phyloP scores from a whole-genome alignment of 2,797 vertebrate genomes.

The Catamblyrhynchus diadema region DNA sequence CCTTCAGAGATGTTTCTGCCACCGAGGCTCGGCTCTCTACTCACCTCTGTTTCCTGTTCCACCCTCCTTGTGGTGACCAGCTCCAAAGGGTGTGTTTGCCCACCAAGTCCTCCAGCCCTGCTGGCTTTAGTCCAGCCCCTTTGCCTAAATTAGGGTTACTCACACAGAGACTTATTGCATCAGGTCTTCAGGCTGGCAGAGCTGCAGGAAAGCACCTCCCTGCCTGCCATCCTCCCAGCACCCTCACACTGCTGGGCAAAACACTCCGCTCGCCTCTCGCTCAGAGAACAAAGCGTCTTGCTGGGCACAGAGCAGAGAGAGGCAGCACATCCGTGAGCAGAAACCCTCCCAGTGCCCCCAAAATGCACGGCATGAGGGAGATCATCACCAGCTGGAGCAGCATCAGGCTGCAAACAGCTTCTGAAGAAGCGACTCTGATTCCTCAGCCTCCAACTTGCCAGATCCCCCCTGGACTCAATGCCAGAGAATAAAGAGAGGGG shows the following conservation, averaged over 20 bases:
- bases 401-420: not conserved
- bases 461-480: rapidly evolving
- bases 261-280: rapidly evolving
- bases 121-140: not conserved
- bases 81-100: not conserved
- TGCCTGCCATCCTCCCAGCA: not conserved
- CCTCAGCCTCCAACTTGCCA: not conserved
- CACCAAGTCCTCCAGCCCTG: not conserved
- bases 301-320: not conserved
- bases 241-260: rapidly evolving
- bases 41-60: not conserved
- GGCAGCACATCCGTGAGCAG: rapidly evolving
- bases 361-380: rapidly evolving
- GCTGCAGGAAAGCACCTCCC: not conserved
- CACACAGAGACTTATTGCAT: not conserved
- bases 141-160: not conserved
- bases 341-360: not conserved
- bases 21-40: not conserved
- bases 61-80: not conserved
- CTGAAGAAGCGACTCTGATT: not conserved
- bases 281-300: not conserved
- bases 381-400: not conserved
- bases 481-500: not conserved
- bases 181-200: not conserved
- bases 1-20: not conserved